These are phyloP conservation scores for Oncorhynchus nerka DNA, from an alignment of 2,113 vertebrate genomes.

Conservation along the genomic window DNA sequence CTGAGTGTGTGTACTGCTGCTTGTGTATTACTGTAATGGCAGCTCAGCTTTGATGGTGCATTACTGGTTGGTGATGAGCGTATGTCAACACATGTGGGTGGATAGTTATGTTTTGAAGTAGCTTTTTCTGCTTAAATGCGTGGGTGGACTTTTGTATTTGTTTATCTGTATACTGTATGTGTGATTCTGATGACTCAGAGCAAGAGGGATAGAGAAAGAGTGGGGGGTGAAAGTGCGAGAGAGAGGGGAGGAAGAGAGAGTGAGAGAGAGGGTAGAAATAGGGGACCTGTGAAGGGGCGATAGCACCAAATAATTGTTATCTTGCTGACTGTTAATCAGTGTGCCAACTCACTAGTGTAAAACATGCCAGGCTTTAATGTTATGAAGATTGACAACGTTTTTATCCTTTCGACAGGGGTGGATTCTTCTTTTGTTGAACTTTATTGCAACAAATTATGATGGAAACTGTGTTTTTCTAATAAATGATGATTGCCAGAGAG, in stretches of 20 bases:
- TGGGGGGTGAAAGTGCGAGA: too few relatives aligned
- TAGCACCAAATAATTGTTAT: constrained; percentile 67
- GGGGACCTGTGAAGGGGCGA: constrained; percentile 60
- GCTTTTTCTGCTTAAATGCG: constrained; percentile 46
- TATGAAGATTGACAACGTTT: too few relatives aligned
- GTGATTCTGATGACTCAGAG: not conserved
- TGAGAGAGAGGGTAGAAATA: not conserved
- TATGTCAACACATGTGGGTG: constrained; percentile 68
- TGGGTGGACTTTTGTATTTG: constrained; percentile 57
- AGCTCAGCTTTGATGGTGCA: constrained; percentile 68
- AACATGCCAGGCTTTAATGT: constrained; percentile 48
- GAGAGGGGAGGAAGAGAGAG: constrained; percentile 16
- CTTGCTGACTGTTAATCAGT: constrained; percentile 66
- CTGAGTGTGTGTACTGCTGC: constrained; percentile 24
- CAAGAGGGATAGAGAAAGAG: constrained; percentile 35
- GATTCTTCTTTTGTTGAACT: too few relatives aligned
- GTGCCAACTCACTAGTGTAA: constrained; percentile 55
- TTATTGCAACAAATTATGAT: too few relatives aligned
- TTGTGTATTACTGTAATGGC: constrained; percentile 48
- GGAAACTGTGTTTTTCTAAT: too few relatives aligned
- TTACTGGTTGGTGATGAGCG: constrained; percentile 62
- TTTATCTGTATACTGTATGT: constrained; percentile 44
- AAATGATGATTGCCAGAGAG: too few relatives aligned
- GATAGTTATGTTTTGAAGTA: constrained; percentile 66
- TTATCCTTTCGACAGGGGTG: too few relatives aligned